Base-by-base conservation (phyloP, 2,888 invertebrate species). In the Drosophila ustulata region DNA sequence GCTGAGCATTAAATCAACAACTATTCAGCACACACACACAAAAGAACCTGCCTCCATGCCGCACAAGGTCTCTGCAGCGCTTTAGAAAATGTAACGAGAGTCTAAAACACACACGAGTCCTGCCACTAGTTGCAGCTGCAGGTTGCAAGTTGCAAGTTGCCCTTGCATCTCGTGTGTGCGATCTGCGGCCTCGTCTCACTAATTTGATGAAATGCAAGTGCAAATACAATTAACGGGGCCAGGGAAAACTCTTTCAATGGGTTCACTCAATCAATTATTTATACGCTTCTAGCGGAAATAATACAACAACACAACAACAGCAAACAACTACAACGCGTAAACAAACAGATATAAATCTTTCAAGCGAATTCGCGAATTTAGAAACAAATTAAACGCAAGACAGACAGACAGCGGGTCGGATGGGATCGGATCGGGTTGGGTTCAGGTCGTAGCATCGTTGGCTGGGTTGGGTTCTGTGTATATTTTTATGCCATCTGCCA, bases 291-390 rank as follows among this genome's bases (percentile, higher is more conserved):
- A 30, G 59, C 51, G 74, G 65, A 75, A 65, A 46, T 55, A 37
- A 37, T 45, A 43, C 28, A 39, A 34, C 45, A 41, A 32, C 13
- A 57, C 39, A 51, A 4, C 5, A 25, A 47, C 4, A 8, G 25
- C 43, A 41, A 28, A 52, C 39, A 39, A 39, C 51, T 18, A 7
- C 7, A 13, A 28, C 30, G 46, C 37, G 25, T 8, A 52, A 50
- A 43, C 3, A 56, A 56, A 56, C 41, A 53, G 30, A 63, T 65
- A 82, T 82, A 75, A 78, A 82, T 82, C 69, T 75, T 70, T 72
- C 79, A 67, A 58, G 32, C 46, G 64, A 62, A 57, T 78, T 64
- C 49, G 75, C 58, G 50, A 67, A 79, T 80, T 58, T 50, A 47
- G 66, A 49, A 49, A 30, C 3, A 57, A 47, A 13, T 52, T n/a